phyloP scores from a whole-genome alignment of 2,888 invertebrate genomes.

The Tricholauxania praeusta region DNA sequence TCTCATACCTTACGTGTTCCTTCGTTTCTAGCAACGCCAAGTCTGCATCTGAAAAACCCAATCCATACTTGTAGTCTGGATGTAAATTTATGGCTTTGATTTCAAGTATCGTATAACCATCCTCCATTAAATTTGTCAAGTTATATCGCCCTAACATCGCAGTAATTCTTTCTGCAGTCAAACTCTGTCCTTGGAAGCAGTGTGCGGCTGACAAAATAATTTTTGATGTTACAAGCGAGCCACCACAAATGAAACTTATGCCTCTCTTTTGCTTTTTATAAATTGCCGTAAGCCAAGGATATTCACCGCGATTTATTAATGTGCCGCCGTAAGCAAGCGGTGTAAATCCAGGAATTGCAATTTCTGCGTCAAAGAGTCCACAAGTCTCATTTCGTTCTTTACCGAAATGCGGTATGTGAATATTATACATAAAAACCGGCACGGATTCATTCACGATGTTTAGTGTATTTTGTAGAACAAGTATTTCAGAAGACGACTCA shows the following conservation, averaged over 20 bases:
- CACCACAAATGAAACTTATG: conserved; percentile 63
- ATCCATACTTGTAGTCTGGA: conserved; percentile 64
- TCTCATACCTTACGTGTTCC: conserved; percentile 51
- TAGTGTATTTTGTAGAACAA: too few species aligned
- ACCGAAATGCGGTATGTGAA: too few species aligned
- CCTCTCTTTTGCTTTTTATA: conserved; percentile 67
- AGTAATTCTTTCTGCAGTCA: conserved; percentile 51
- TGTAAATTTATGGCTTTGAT: conserved; percentile 61
- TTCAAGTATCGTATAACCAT: conserved; percentile 43
- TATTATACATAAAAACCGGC: too few species aligned
- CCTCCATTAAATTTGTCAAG: conserved; percentile 54
- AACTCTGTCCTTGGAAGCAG: conserved; percentile 57
- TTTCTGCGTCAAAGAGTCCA: conserved; percentile 30
- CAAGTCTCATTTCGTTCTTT: too few species aligned
- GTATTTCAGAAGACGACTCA: too few species aligned
- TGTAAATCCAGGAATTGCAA: conserved; percentile 49
- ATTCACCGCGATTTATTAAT: conserved; percentile 68
- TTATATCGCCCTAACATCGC: conserved; percentile 67
- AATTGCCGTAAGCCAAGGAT: conserved; percentile 76
- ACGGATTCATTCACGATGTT: too few species aligned
- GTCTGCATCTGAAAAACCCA: conserved; percentile 67
- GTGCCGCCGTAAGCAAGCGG: conserved; percentile 43
- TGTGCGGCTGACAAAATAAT: conserved; percentile 67
- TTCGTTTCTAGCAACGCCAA: conserved; percentile 69
- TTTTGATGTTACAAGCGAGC: conserved; percentile 58